Base-by-base conservation (phyloP, 2,888 invertebrate genomes). In the Epinotia demarniana region DNA sequence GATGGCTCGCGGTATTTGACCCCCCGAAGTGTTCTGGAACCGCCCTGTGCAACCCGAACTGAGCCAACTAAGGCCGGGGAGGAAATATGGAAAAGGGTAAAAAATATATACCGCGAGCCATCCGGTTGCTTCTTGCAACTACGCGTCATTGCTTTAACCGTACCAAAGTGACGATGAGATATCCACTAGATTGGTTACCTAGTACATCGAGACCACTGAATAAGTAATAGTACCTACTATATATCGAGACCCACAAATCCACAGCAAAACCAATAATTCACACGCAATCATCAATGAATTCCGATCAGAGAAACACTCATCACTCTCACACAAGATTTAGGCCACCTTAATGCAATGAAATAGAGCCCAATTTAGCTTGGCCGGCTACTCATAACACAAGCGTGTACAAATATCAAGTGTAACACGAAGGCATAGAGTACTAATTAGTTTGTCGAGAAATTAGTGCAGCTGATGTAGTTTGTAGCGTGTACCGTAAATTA, bases 221-320 rank as follows among this genome's bases (percentile, higher is more conserved):
- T 27, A 27, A 27, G 23, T 27, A 27, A 27, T 27, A 27, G 23
- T 27, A 27, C 23, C 2, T 27, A 27, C 23, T 27, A 27, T 53
- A 16, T 53, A 66, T 53, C 53, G 53, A 6, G 4, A 16, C 33
- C 4, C 18, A 57, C 11, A 57, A 57, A 33, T n/a, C 16, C 9
- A 13, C 9, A 39, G 62, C 39, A 62, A 60, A 46, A 70, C 33
- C 18, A 27, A 33, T n/a, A n/a, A 60, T 46, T 71, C 49, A 71
- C 70, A 61, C 53, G 70, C 60, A 60, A 70, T 18, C 60, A 27
- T 70, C 66, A 61, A 64, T 66, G 66, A 66, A 66, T 71, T 66
- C 60, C 71, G n/a, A 53, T 1, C 33, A 70, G 66, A 67, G 75
- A 71, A 71, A 71, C 61, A 75, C 12, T 58, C 13, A 33, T 53